Evolutionary conservation across 2,113 vertebrate species (phyloP), one percentile per base, ranked within the genome.

Genomic region (Cynoglossus semilaevis): DNA sequence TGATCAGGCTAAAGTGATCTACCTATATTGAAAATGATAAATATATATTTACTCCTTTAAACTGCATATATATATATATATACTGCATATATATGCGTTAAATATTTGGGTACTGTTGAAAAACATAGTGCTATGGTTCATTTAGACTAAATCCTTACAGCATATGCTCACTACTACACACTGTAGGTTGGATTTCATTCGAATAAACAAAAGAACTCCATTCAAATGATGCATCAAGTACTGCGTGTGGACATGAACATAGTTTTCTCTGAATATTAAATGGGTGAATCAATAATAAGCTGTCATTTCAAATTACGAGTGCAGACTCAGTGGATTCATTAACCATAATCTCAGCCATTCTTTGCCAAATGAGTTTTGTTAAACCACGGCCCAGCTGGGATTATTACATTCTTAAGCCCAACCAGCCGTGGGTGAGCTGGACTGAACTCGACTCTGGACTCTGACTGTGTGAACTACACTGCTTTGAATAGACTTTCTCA

Each of bases 381-480:
- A 68, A 58, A 67, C 37, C 15, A 40, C 17, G 41, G 43, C 50
- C 43, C 57, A 58, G 50, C 19, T 63, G 19, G 66, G 35, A 67
- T 69, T 72, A 34, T 46, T 14, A 67, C 53, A 15, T 51, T 74
- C 37, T 70, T 48, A 9, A 48, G 42, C 53, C 45, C 56, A 64
- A n/a, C 67, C 51, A 70, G 74, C 80, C 74, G 22, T 29, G 81
- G 53, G 18, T 58, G 29, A 57, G 37, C 54, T 29, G 43, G 70
- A 35, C 45, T 58, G 29, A 57, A 29, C 54, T 29, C 40, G 70
- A 35, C 45, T 76, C 64, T 45, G 63, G 7, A 38, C 41, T 61
- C 51, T 43, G 49, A 58, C 47, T 63, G 64, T 61, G 38, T 9
- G 54, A 41, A 58, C 56, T 58, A 35, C 48, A 48, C 29, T 50